These are phyloP conservation scores for Drosophila bifasciata DNA, from an alignment of 1,140 invertebrate genomes.

Conservation along the genomic window DNA sequence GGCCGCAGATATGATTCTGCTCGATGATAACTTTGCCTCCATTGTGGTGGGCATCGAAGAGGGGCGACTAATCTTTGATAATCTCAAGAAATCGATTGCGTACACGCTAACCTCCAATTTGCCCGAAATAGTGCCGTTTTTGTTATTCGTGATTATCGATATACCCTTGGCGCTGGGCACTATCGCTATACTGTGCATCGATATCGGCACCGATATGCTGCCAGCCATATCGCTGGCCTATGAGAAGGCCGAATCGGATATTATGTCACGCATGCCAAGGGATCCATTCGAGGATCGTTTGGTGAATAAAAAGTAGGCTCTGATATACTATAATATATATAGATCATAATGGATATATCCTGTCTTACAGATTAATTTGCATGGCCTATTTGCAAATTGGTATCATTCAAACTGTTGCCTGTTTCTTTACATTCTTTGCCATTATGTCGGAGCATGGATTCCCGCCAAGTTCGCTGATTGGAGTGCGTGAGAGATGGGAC, in stretches of 20 bases:
- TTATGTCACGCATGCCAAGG: constrained; percentile 99
- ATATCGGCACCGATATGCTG: constrained; percentile 99
- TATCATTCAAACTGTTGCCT: constrained; percentile 99
- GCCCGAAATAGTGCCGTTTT: constrained; percentile 99
- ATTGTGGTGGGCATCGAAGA: constrained; percentile 99
- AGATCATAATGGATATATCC: no score
- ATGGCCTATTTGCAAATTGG: constrained; percentile 99
- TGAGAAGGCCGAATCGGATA: constrained; percentile 99
- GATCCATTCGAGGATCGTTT: constrained; percentile 96
- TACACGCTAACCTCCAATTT: constrained; percentile 99
- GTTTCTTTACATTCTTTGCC: constrained; percentile 99
- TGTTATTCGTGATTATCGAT: constrained; percentile 97
- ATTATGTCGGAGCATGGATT: constrained; percentile 99
- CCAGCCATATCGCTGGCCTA: constrained; percentile 99
- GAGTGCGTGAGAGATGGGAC: constrained; percentile 97
- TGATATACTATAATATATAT: no score
- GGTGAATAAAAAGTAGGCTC: constrained; percentile 99
- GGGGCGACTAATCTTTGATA: constrained; percentile 98
- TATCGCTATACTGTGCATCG: constrained; percentile 99
- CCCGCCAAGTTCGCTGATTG: constrained; percentile 91
- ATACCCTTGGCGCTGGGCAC: constrained; percentile 98
- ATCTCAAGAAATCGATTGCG: constrained; percentile 99
- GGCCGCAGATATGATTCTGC: constrained; percentile 98
- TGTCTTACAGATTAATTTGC: constrained; percentile 86
- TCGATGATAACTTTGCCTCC: constrained; percentile 99